These are phyloP conservation scores for Casuarius casuarius DNA, from an alignment of 2,113 vertebrate species.

Conservation along the genomic window DNA sequence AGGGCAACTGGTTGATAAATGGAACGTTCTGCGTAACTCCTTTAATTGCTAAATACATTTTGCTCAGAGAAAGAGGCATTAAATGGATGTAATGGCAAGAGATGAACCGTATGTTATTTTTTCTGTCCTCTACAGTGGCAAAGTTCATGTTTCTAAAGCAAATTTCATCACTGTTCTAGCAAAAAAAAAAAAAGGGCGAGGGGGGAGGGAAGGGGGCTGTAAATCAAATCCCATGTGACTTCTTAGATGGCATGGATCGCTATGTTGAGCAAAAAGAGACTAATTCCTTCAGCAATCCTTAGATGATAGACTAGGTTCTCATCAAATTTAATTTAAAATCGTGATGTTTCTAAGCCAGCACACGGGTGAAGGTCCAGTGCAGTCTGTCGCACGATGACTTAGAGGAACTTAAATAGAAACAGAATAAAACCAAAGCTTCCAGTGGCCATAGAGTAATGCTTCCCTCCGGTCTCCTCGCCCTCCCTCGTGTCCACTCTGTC, in stretches of 20 bases:
- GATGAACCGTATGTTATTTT: neutral
- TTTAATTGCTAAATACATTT: slow-evolving; percentile 57
- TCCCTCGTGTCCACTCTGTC: too few species aligned
- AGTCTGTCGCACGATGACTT: neutral
- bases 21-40: neutral
- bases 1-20: slow-evolving; percentile 33
- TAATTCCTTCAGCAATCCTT: neutral
- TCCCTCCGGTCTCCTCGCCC: neutral
- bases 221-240: neutral
- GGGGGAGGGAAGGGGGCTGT: neutral
- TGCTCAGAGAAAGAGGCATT: neutral
- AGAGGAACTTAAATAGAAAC: neutral
- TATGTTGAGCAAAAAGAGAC: neutral
- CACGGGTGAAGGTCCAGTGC: neutral
- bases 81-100: neutral
- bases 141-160: neutral
- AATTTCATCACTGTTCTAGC: neutral
- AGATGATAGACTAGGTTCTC: neutral
- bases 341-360: neutral
- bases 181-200: neutral
- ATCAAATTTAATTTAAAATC: neutral
- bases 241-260: neutral
- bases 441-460: accelerated
- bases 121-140: neutral
- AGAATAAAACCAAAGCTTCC: neutral